Conservation (phyloP, 2,888 invertebrate species). For the Watsonalla binaria region DNA sequence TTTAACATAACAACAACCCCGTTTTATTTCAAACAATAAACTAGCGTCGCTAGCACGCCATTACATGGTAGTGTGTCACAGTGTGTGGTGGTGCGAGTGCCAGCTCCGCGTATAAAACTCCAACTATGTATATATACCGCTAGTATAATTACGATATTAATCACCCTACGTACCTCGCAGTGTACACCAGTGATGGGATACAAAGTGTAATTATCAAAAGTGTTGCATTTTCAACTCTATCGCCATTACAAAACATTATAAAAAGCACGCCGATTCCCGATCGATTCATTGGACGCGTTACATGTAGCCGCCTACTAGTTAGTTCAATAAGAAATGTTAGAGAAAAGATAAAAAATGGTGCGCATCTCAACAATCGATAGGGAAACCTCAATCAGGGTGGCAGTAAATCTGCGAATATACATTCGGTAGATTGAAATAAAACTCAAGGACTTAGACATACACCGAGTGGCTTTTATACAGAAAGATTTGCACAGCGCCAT, state of each 20-base stretch:
- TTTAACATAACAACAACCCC: constrained; percentile 74
- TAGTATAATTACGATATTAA: constrained; percentile 12
- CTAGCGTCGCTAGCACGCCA: constrained; percentile 23
- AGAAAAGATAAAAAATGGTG: not conserved
- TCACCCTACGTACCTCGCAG: constrained; percentile 4
- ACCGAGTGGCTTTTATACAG: constrained; percentile 12
- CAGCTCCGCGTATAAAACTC: constrained; percentile 7
- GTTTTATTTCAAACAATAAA: constrained; percentile 58
- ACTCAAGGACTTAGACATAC: constrained; percentile 12
- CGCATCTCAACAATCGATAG: not conserved
- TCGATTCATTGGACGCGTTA: constrained; percentile 20
- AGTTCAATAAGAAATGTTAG: not conserved
- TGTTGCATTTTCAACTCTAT: constrained; percentile 32
- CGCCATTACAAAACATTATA: constrained; percentile 41
- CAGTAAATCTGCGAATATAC: not conserved
- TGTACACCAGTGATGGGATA: constrained; percentile 19
- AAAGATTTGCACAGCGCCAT: constrained; percentile 19
- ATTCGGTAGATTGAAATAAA: not conserved
- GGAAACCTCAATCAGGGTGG: constrained; percentile 1
- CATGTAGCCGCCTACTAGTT: not conserved
- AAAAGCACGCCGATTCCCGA: constrained; percentile 31
- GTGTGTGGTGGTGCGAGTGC: constrained; percentile 4
- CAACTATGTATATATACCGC: constrained; percentile 9
- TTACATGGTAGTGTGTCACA: constrained; percentile 1
- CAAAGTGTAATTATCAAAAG: constrained; percentile 44